A percentile compares a stretch with the other conserved stretches of the same genome.
phyloP scores from a whole-genome alignment of 2,888 invertebrate genomes.

The Microdon myrmicae region DNA sequence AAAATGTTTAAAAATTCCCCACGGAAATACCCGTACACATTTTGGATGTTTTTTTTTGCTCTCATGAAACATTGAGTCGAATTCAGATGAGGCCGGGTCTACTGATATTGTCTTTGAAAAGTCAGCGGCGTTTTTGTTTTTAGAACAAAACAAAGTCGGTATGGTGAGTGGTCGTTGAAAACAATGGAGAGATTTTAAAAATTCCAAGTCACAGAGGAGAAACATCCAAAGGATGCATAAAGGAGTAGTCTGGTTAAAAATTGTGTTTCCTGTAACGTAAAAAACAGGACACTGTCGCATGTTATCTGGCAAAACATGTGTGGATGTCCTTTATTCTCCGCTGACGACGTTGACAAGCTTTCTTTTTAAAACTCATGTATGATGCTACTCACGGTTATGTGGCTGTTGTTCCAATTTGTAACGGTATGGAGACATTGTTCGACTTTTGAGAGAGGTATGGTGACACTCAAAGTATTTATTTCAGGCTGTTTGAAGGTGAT shows the following conservation, averaged over 20 bases:
- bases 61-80: conserved; percentile 4
- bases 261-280: conserved; percentile 24
- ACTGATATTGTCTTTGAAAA: conserved; percentile 40
- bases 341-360: conserved; percentile 33
- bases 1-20: conserved; percentile 20
- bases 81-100: conserved; percentile 8
- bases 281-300: conserved; percentile 41
- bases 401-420: too few species aligned
- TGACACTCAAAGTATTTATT: too few species aligned
- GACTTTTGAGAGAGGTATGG: too few species aligned
- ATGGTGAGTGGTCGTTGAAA: conserved; percentile 28
- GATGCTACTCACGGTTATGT: conserved; percentile 7
- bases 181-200: conserved; percentile 24
- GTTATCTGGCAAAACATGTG: conserved; percentile 50
- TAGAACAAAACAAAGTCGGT: conserved; percentile 19
- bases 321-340: conserved; percentile 27
- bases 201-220: conserved; percentile 13
- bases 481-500: too few species aligned
- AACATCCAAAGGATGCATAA: conserved; percentile 18
- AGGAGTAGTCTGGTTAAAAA: conserved; percentile 38
- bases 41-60: conserved; percentile 11
- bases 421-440: too few species aligned
- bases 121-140: conserved; percentile 23
- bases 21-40: conserved; percentile 23
- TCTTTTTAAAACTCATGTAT: conserved; percentile 46